A percentile compares a stretch with the other conserved stretches of the same genome.
phyloP scores from a whole-genome alignment of 2,888 invertebrate genomes.

The Masnerella sp. region DNA sequence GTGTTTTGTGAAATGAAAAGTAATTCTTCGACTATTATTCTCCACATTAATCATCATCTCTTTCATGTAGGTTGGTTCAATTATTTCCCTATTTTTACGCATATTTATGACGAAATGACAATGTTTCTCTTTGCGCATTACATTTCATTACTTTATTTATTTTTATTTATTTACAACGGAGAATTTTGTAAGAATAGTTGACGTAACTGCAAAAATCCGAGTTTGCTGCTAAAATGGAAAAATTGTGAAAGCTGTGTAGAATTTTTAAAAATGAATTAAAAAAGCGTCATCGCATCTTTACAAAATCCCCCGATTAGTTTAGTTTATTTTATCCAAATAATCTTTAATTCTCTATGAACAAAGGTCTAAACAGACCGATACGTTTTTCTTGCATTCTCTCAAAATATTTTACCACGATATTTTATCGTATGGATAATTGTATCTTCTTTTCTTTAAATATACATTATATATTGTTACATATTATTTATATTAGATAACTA shows the following conservation, averaged over 20 bases:
- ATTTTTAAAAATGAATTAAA: conserved; percentile 36
- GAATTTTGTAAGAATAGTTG: conserved; percentile 52
- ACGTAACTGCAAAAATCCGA: no score
- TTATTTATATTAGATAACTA: conserved; percentile 66
- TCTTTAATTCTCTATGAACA: conserved; percentile 41
- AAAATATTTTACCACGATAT: conserved; percentile 57
- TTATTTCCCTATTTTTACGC: conserved; percentile 45
- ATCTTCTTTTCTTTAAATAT: conserved; percentile 46
- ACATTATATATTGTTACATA: conserved; percentile 56
- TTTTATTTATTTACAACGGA: conserved; percentile 45
- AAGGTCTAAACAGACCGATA: conserved; percentile 49
- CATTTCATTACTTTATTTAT: conserved; percentile 20
- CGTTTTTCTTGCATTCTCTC: conserved; percentile 47
- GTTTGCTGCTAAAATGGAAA: conserved; percentile 1
- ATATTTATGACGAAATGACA: conserved; percentile 47
- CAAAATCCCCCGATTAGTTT: conserved; percentile 54
- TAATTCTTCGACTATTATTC: conserved; percentile 57
- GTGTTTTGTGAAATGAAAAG: conserved; percentile 15
- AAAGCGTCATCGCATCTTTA: conserved; percentile 50
- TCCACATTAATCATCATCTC: conserved; percentile 39
- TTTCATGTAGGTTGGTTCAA: conserved; percentile 35
- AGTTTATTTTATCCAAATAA: conserved; percentile 26
- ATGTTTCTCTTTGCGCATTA: conserved; percentile 33
- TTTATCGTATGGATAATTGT: conserved; percentile 49
- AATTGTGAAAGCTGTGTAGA: conserved; percentile 15